phyloP scores from a whole-genome alignment of 2,113 vertebrate species.

The Plecotus auritus region DNA sequence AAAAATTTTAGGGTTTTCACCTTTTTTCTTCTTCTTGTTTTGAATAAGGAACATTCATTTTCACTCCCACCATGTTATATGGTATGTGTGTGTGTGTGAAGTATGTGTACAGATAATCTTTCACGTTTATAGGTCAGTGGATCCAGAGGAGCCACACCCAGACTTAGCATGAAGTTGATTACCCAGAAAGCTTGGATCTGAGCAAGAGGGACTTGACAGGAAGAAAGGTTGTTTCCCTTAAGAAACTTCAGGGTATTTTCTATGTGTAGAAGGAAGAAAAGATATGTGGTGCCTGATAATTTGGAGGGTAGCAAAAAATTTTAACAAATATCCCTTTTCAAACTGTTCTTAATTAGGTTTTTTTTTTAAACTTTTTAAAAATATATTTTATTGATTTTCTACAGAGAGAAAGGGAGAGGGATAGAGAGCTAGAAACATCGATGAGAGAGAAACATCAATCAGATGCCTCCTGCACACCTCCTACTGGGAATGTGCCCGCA shows the following conservation, averaged over 20 bases:
- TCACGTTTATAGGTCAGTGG: not conserved
- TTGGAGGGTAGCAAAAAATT: not conserved
- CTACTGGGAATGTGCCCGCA: no score
- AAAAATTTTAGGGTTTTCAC: not conserved
- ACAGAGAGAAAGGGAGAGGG: no score
- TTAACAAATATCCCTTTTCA: not conserved
- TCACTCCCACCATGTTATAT: not conserved
- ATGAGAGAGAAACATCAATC: no score
- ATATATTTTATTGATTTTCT: no score
- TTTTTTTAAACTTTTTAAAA: no score
- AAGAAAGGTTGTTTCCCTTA: not conserved
- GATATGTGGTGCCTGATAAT: not conserved
- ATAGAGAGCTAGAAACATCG: no score
- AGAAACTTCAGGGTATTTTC: not conserved
- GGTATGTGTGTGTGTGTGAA: not conserved
- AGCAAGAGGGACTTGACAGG: not conserved
- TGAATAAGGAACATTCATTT: not conserved
- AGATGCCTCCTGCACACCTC: no score
- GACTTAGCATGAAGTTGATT: not conserved
- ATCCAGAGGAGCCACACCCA: not conserved
- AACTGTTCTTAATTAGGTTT: not conserved
- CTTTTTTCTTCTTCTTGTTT: not conserved
- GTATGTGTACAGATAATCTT: not conserved
- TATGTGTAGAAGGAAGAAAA: not conserved
- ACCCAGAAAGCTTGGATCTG: not conserved